phyloP scores from a whole-genome alignment of 2,113 vertebrate species.

The Eretmochelys imbricata region DNA sequence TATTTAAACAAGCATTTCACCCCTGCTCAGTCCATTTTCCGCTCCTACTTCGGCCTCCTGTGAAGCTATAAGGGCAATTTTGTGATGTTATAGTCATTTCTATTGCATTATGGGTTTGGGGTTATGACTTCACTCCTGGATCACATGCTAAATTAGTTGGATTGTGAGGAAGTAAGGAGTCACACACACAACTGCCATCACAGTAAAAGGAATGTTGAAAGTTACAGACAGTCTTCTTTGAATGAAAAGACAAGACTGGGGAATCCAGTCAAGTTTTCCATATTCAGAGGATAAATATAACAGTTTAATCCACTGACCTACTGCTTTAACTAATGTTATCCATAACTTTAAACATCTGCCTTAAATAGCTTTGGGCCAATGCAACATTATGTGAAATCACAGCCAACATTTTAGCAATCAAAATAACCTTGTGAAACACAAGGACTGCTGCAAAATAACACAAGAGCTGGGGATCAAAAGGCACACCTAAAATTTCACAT shows the following conservation, averaged over 20 bases:
- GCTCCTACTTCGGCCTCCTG: background rate
- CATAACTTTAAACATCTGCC: background rate
- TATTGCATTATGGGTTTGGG: background rate
- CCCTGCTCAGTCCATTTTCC: background rate
- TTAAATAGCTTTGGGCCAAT: background rate
- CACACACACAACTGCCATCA: background rate
- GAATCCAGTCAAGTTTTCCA: background rate
- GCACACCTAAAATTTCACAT: background rate
- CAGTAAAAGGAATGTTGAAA: background rate
- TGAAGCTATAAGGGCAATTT: background rate
- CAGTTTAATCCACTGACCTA: background rate
- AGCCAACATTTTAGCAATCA: background rate
- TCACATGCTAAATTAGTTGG: background rate
- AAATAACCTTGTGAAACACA: background rate
- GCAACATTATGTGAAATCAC: background rate
- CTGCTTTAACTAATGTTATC: background rate
- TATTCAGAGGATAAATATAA: background rate
- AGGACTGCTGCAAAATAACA: background rate
- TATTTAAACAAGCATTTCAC: background rate
- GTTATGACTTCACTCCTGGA: background rate
- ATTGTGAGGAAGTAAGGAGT: background rate
- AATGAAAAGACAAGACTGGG: fast-evolving
- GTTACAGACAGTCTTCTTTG: fast-evolving
- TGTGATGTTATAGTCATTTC: background rate
- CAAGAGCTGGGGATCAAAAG: background rate